phyloP scores from a whole-genome alignment of 2,888 invertebrate species.

The Desoria tigrina region DNA sequence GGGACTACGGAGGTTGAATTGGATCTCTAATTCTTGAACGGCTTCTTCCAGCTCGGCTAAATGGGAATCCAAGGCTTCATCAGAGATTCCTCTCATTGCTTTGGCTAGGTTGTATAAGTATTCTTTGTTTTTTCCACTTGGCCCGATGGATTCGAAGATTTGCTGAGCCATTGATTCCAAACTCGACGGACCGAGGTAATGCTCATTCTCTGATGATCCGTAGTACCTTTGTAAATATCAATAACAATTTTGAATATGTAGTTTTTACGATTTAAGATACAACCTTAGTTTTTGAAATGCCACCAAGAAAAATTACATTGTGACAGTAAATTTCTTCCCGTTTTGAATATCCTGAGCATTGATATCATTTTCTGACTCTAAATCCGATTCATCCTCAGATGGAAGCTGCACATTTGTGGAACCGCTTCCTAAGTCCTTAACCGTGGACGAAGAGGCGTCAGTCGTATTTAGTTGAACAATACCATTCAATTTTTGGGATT shows the following conservation, averaged over 20 bases:
- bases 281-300: no score
- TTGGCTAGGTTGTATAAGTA: constrained; percentile 83
- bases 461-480: not conserved
- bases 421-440: not conserved
- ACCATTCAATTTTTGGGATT: no score
- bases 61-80: constrained; percentile 73
- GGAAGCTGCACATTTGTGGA: not conserved
- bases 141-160: constrained; percentile 72
- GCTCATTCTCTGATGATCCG: constrained; percentile 77
- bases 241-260: no score
- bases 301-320: no score
- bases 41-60: constrained; percentile 71
- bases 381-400: constrained; percentile 9
- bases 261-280: no score
- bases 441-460: not conserved
- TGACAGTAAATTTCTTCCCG: constrained; percentile 67
- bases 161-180: constrained; percentile 76
- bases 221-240: no score
- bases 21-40: constrained; percentile 58
- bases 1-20: constrained; percentile 54
- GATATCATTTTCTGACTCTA: not conserved
- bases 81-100: constrained; percentile 74
- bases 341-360: not conserved
- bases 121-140: constrained; percentile 87
- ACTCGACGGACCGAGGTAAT: constrained; percentile 75